Evolutionary conservation across 2,797 vertebrate genomes (phyloP).

Genomic region (Arrhamphus sclerolepis): DNA sequence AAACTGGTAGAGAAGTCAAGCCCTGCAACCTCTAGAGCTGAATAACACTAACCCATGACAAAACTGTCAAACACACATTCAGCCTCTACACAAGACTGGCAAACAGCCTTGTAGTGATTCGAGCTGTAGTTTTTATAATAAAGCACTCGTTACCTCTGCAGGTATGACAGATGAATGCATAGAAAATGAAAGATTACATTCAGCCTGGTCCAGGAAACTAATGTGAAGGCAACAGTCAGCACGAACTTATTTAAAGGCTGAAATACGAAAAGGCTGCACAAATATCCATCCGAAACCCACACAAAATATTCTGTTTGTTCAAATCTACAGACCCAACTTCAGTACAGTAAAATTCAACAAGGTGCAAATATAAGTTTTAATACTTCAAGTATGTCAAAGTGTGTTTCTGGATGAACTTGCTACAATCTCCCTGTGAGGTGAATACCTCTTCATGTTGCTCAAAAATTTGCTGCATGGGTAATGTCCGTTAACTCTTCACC

Average conservation of each 20-base stretch:
- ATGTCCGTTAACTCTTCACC: not conserved
- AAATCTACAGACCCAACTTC: constrained; percentile 8
- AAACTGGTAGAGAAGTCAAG: constrained; percentile 14
- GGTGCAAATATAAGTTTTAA: constrained; percentile 39
- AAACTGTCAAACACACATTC: constrained; percentile 12
- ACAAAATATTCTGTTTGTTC: constrained; percentile 30
- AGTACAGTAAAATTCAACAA: constrained; percentile 11
- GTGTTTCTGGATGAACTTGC: constrained; percentile 43
- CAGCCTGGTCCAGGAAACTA: constrained; percentile 32
- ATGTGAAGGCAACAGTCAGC: constrained; percentile 23
- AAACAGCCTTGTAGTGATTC: not conserved
- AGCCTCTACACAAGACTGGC: constrained; percentile 4
- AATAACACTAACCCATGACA: constrained; percentile 13
- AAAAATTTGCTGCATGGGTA: constrained; percentile 1
- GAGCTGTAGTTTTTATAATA: not conserved
- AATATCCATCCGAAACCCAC: constrained; percentile 28
- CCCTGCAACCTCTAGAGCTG: constrained; percentile 16
- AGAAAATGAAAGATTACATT: constrained; percentile 17
- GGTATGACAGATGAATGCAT: constrained; percentile 19
- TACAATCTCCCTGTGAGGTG: constrained; percentile 8
- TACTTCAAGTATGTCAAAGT: constrained; percentile 56
- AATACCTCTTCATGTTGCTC: constrained; percentile 1
- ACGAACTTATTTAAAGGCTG: constrained; percentile 3
- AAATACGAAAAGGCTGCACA: constrained; percentile 1
- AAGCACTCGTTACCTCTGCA: constrained; percentile 7